Conservation (phyloP, 1,140 invertebrate genomes). For the Brachionus calyciflorus region DNA sequence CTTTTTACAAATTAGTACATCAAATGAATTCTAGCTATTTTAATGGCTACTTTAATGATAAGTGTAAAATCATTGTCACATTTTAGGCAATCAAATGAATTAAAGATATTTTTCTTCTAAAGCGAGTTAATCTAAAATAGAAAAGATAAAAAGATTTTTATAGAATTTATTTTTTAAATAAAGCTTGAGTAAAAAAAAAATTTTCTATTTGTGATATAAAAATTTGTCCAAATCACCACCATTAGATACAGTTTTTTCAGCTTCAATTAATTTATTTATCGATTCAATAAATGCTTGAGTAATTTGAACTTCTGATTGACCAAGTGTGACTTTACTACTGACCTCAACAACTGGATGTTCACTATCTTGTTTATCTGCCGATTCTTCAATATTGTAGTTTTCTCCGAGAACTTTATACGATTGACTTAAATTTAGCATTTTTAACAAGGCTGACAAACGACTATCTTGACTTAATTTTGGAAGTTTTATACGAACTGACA, state of each 20-base stretch:
- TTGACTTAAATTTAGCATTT: conserved; percentile 36
- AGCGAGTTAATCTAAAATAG: no score
- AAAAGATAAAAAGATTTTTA: no score
- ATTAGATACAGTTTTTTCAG: not conserved
- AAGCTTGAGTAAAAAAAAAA: not conserved
- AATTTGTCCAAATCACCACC: conserved; percentile 16
- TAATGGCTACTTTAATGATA: not conserved
- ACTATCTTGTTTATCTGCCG: not conserved
- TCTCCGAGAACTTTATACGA: conserved; percentile 15
- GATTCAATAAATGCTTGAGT: conserved; percentile 38
- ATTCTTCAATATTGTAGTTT: not conserved
- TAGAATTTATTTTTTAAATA: not conserved
- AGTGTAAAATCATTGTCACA: no score
- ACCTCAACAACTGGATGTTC: not conserved
- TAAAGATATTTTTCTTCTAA: no score
- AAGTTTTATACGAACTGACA: not conserved
- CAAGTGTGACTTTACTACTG: conserved; percentile 7
- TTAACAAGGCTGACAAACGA: conserved; percentile 3
- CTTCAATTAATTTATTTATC: conserved; percentile 39
- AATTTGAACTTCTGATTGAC: conserved; percentile 41
- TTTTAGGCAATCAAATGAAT: no score
- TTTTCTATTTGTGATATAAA: conserved; percentile 34
- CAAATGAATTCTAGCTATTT: no score
- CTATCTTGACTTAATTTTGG: conserved; percentile 21
- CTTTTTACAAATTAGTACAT: no score